Conservation (phyloP, 2,888 invertebrate genomes). For the Lapara coniferarum region DNA sequence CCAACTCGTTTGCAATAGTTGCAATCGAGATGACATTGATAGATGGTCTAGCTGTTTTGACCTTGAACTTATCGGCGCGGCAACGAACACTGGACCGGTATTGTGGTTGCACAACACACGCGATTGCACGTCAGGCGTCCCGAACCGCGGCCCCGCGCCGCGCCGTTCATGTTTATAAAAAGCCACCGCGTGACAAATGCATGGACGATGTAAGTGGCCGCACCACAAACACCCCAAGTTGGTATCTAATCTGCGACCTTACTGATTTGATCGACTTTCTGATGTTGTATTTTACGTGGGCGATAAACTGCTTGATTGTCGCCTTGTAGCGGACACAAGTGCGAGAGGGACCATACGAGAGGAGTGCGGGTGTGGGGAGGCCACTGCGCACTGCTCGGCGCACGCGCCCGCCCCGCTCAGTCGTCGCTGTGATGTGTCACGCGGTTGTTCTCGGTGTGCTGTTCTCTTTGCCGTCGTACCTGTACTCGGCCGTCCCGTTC, state of each 20-base stretch:
- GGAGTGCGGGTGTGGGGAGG: background rate
- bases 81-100: constrained; percentile 39
- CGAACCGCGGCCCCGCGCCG: background rate
- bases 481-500: constrained; percentile 76
- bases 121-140: too few species aligned
- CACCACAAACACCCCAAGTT: background rate
- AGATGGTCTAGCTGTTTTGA: background rate
- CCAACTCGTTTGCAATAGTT: background rate
- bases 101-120: constrained; percentile 38
- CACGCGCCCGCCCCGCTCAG: constrained; percentile 39
- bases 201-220: background rate
- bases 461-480: constrained; percentile 74
- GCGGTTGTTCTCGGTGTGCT: constrained; percentile 75
- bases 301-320: background rate
- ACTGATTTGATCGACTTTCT: constrained; percentile 4
- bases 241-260: background rate
- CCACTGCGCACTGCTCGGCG: constrained; percentile 26
- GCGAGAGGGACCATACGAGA: constrained; percentile 9
- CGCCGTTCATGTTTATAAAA: background rate
- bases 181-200: background rate
- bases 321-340: background rate
- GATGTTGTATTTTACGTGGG: background rate
- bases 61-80: constrained; percentile 28
- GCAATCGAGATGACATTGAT: background rate
- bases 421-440: constrained; percentile 69